A percentile compares a stretch with the other conserved stretches of the same genome.
phyloP scores from a whole-genome alignment of 2,797 vertebrate species.

The Babyrousa celebensis region DNA sequence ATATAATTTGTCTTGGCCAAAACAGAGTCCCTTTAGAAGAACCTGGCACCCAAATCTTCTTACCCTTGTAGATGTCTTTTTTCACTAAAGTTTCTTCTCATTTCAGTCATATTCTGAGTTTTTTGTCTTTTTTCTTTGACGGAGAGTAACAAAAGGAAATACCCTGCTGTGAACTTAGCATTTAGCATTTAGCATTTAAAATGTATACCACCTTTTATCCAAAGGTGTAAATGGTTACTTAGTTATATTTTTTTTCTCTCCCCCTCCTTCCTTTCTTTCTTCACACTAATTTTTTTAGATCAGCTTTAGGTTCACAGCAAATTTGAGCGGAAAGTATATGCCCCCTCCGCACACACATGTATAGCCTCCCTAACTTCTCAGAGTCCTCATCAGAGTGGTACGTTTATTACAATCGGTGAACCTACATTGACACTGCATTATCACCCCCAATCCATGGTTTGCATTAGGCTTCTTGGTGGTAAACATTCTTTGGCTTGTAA shows the following conservation, averaged over 20 bases:
- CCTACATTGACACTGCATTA: neutral
- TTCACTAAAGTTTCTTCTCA: constrained; percentile 11
- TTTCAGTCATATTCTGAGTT: neutral
- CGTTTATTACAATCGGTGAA: neutral
- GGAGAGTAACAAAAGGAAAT: neutral
- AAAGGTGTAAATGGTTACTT: neutral
- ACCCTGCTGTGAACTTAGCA: too few species aligned
- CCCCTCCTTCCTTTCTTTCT: neutral
- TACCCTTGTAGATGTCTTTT: neutral
- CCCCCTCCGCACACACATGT: too few species aligned
- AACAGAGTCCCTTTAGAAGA: neutral
- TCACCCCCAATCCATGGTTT: neutral
- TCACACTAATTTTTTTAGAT: neutral
- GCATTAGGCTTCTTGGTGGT: neutral
- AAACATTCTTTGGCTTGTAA: neutral
- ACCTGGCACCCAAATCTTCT: neutral
- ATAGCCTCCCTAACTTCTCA: neutral
- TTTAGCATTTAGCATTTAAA: constrained; percentile 9
- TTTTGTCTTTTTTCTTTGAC: neutral
- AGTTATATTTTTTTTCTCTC: neutral
- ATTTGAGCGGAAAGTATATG: neutral
- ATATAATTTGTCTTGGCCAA: neutral
- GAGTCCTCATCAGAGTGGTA: neutral
- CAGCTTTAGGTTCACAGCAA: constrained; percentile 10
- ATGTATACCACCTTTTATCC: neutral